phyloP scores from a whole-genome alignment of 2,113 vertebrate species.

The Gobiocypris rarus region DNA sequence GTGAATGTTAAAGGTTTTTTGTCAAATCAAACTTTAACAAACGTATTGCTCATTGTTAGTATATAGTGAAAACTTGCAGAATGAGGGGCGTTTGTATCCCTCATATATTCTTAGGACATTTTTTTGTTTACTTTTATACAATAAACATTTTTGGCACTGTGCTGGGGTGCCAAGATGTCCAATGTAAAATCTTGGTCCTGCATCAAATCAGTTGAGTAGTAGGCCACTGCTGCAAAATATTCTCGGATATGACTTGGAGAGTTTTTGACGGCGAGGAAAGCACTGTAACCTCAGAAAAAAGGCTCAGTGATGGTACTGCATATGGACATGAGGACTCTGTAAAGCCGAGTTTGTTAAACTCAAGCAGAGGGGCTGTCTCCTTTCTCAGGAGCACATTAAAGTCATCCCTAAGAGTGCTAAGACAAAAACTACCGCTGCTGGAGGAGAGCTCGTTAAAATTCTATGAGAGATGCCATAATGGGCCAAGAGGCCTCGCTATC shows the following conservation, averaged over 20 bases:
- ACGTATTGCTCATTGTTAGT: no score
- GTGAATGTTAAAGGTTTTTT: no score
- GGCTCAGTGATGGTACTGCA: conserved; percentile 9
- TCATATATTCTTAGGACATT: not conserved
- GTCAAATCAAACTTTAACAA: no score
- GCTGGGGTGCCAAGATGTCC: not conserved
- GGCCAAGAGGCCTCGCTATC: conserved; percentile 38
- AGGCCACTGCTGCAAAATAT: not conserved
- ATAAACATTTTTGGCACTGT: not conserved
- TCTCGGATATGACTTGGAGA: not conserved
- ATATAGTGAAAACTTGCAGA: no score
- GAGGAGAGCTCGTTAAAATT: conserved; percentile 58
- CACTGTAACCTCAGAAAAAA: conserved; percentile 2
- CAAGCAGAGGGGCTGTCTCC: conserved; percentile 31
- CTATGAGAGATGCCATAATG: conserved; percentile 53
- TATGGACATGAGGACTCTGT: not conserved
- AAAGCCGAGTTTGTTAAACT: conserved; percentile 42
- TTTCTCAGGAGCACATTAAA: conserved; percentile 35
- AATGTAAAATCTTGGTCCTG: not conserved
- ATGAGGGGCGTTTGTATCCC: no score
- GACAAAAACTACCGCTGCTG: conserved; percentile 28
- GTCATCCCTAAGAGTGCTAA: conserved; percentile 2
- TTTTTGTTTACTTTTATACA: not conserved
- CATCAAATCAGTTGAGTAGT: not conserved
- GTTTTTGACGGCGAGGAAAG: not conserved